Evolutionary conservation across 2,113 vertebrate species (phyloP), one percentile per base, ranked within the genome.

Genomic region (Ceyx cyanopectus): DNA sequence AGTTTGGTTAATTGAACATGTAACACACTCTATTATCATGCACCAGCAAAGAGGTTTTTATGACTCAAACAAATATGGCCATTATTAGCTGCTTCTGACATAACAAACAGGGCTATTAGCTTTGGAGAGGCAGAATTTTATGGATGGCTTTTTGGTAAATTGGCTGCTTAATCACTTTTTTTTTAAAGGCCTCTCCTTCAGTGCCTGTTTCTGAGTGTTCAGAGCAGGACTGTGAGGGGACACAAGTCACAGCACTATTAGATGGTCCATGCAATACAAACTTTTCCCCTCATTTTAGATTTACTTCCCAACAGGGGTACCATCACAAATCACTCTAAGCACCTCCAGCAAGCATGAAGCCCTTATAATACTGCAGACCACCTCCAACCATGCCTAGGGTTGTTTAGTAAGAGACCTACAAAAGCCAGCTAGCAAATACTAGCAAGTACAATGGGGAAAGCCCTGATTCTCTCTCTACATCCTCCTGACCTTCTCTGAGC

Each of bases 1-100:
- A 80, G 61, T 91, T 94, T 94, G 79, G 95, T 92, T 96, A 94
- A 95, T 95, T 94, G 94, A 95, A 97, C 74, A 89, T 46, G 94
- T 60, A 93, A 80, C 93, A 95, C 75, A 89, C 57, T 89, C 68
- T 75, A 90, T 95, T 75, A 95, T 74, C 92, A 85, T 26, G 76
- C 37, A 69, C 66, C 87, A 76, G 69, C 88, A 85, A 87, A 83
- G 79, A 91, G 84, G 32, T 37, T 95, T 30, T 96, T 95, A 89
- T 70, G 83, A 75, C 85, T 94, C 80, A 54, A 90, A 87, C 92
- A 95, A 96, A 95, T 95, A 85, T 81, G 82, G 75, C 34, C 90
- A 94, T 96, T 96, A 96, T 94, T 91, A 96, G 95, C 90, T 81
- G 60, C 73, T 79, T 92, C 91, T 92, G 76, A 74, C 82, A 94